Conservation (phyloP, 2,797 vertebrate species). For the Buceros bicornis region DNA sequence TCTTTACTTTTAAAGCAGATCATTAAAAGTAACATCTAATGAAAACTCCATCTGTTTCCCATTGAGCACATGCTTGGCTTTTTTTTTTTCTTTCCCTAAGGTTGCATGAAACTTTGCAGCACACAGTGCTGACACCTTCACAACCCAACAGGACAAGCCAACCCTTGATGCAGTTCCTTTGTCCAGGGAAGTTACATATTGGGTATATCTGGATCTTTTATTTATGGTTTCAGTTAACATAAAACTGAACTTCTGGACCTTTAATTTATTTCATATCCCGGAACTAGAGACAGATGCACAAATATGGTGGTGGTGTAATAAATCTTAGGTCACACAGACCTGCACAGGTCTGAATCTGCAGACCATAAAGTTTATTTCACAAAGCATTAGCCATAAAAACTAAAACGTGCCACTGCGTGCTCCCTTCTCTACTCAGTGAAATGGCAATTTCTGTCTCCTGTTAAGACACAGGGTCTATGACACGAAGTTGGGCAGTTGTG, state of each 20-base stretch:
- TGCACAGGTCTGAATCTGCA: neutral
- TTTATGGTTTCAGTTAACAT: neutral
- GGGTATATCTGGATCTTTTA: neutral
- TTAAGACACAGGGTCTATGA: neutral
- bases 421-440: neutral
- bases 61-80: neutral
- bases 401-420: neutral
- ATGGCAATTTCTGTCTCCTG: neutral
- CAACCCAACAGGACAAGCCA: neutral
- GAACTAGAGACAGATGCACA: neutral
- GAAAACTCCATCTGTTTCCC: conserved; percentile 60
- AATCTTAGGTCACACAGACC: neutral
- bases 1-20: conserved; percentile 56
- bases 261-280: conserved; percentile 4
- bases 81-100: neutral
- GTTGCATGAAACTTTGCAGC: conserved; percentile 26
- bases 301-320: neutral
- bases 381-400: neutral
- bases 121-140: conserved; percentile 25
- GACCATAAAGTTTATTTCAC: neutral
- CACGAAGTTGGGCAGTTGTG: neutral
- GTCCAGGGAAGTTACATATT: neutral
- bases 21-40: conserved; percentile 52
- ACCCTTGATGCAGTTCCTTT: neutral
- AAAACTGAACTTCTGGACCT: conserved; percentile 5